These are phyloP conservation scores for Gavia stellata DNA, from an alignment of 2,113 vertebrate species.

Conservation along the genomic window DNA sequence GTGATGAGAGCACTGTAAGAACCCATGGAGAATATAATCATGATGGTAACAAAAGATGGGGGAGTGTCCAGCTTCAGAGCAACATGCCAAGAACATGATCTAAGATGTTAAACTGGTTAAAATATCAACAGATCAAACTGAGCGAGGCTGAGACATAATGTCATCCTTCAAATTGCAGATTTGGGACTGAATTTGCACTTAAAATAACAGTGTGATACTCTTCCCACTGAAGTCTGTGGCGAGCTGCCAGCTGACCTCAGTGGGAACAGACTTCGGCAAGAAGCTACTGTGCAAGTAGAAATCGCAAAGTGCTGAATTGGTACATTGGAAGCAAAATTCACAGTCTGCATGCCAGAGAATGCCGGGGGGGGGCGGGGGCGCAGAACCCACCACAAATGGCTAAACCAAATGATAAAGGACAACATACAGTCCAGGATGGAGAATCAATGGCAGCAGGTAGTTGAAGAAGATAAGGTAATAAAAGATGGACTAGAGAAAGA, in stretches of 20 bases:
- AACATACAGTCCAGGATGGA: not conserved
- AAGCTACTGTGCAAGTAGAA: conserved; percentile 25
- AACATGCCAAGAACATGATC: conserved; percentile 14
- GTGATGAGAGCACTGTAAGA: conserved; percentile 33
- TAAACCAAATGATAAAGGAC: not conserved
- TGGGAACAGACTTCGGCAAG: not conserved
- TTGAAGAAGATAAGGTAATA: not conserved
- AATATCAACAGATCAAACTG: conserved; percentile 19
- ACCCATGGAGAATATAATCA: conserved; percentile 38
- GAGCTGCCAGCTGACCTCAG: conserved; percentile 14
- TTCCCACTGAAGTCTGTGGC: conserved; percentile 13
- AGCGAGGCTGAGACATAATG: not conserved
- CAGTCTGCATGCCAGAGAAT: not conserved
- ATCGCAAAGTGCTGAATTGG: not conserved
- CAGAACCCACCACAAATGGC: not conserved
- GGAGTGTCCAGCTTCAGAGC: not conserved
- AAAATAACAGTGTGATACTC: not conserved
- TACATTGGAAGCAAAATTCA: not conserved
- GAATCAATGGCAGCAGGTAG: not conserved
- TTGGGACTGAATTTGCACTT: conserved; percentile 13
- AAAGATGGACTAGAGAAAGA: not conserved
- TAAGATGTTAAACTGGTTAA: conserved; percentile 22
- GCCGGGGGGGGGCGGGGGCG: fast-evolving
- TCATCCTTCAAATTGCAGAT: conserved; percentile 20
- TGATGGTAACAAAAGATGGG: conserved; percentile 23